Evolutionary conservation across 1,140 invertebrate genomes (phyloP).

Genomic region (Streblospio benedicti): DNA sequence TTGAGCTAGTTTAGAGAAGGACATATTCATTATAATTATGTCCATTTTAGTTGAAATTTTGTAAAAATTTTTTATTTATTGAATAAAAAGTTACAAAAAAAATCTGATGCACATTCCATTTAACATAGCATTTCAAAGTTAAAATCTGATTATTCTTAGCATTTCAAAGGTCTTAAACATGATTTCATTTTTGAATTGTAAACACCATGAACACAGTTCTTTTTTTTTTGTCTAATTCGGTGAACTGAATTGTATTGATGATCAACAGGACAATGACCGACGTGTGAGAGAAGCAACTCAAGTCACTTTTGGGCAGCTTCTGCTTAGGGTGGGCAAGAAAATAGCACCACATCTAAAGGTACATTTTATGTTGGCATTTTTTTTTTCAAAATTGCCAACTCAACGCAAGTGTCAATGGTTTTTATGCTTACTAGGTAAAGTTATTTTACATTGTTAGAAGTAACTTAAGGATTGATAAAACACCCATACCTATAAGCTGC

Average conservation of each 20-base stretch:
- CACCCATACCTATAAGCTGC: no score
- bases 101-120: neutral
- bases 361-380: no score
- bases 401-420: no score
- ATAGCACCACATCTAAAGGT: slow-evolving; percentile 71
- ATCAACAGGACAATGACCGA: slow-evolving; percentile 61
- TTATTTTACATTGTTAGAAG: no score
- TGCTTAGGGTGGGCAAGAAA: slow-evolving; percentile 59
- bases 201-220: neutral
- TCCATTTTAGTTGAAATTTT: neutral
- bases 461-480: no score
- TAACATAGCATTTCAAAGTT: neutral
- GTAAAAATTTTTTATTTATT: neutral
- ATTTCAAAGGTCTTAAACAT: neutral
- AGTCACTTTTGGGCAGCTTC: slow-evolving; percentile 56
- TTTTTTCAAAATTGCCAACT: no score
- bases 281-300: slow-evolving; percentile 63
- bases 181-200: neutral
- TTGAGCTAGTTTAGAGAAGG: no score
- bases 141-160: neutral
- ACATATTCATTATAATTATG: neutral
- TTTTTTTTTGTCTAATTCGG: neutral
- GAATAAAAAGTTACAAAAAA: neutral
- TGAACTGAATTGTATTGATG: slow-evolving; percentile 1
- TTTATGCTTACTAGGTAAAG: no score